phyloP scores from a whole-genome alignment of 2,797 vertebrate species.

The Tolypeutes matacus region DNA sequence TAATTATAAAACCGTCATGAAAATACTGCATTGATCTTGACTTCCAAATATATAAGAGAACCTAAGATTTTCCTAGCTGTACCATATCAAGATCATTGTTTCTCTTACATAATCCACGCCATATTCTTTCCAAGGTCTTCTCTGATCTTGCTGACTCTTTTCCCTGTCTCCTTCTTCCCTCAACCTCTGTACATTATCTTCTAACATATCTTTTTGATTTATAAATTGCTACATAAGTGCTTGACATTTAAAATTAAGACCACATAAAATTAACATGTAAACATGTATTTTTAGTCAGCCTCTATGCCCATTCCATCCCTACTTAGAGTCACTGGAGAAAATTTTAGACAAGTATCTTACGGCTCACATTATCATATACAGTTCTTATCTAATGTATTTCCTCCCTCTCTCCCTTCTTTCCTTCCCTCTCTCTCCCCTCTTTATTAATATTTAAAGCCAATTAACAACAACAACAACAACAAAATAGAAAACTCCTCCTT shows the following conservation, averaged over 20 bases:
- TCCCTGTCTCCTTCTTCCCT: background rate
- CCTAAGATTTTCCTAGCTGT: background rate
- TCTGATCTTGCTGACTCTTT: background rate
- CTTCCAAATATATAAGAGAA: background rate
- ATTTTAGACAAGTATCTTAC: background rate
- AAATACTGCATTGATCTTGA: background rate
- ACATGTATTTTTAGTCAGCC: background rate
- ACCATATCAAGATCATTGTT: background rate
- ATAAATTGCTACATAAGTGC: background rate
- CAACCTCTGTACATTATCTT: background rate
- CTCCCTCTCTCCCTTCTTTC: background rate
- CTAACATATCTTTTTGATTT: background rate
- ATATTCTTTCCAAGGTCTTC: background rate
- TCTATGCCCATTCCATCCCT: rapidly evolving
- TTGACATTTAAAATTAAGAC: slow-evolving; percentile 32
- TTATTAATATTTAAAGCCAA: background rate
- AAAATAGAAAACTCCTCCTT: background rate
- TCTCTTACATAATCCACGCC: background rate
- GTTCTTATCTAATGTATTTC: background rate
- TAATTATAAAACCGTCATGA: background rate
- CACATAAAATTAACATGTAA: background rate
- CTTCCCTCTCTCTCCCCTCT: background rate
- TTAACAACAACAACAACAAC: background rate
- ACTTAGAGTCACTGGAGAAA: background rate
- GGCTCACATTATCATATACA: background rate